Evolutionary conservation across 2,888 invertebrate species (phyloP).

Genomic region (Esperia sulphurella): DNA sequence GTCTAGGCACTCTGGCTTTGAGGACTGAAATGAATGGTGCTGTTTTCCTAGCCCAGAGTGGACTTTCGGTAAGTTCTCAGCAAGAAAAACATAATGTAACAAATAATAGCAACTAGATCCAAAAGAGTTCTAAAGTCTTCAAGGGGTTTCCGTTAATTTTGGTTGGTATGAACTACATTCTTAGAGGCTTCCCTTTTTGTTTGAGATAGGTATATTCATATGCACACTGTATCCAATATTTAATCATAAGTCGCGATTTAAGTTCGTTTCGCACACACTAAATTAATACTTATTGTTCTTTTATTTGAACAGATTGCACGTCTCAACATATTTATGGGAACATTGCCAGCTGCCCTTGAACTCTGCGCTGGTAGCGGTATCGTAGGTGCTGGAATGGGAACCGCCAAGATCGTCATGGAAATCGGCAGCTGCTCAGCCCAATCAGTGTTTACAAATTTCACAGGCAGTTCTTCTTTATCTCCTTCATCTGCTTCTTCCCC

Average conservation of each 20-base stretch:
- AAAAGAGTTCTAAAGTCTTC: too few relatives aligned
- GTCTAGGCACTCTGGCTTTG: constrained; percentile 47
- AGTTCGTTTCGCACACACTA: too few relatives aligned
- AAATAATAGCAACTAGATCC: too few relatives aligned
- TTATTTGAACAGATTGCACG: constrained; percentile 45
- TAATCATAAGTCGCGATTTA: too few relatives aligned
- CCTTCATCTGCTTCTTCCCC: not conserved
- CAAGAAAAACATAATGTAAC: too few relatives aligned
- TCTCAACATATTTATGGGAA: constrained; percentile 49
- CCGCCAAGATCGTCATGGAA: constrained; percentile 52
- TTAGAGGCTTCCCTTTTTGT: too few relatives aligned
- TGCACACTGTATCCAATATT: too few relatives aligned
- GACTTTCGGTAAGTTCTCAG: constrained; percentile 43
- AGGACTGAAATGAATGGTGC: constrained; percentile 47
- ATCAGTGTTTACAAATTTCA: constrained; percentile 37
- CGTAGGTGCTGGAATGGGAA: constrained; percentile 47
- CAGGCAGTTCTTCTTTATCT: constrained; percentile 14
- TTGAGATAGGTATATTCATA: too few relatives aligned
- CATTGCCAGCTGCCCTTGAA: constrained; percentile 53
- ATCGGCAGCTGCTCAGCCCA: constrained; percentile 54
- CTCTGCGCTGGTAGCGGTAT: constrained; percentile 54
- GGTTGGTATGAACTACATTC: too few relatives aligned
- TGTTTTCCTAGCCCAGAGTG: constrained; percentile 42
- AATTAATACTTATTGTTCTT: too few relatives aligned
- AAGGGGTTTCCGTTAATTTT: too few relatives aligned